A percentile compares a stretch with the other conserved stretches of the same genome.
phyloP scores from a whole-genome alignment of 2,888 invertebrate species.

The Acrobasis consociella region DNA sequence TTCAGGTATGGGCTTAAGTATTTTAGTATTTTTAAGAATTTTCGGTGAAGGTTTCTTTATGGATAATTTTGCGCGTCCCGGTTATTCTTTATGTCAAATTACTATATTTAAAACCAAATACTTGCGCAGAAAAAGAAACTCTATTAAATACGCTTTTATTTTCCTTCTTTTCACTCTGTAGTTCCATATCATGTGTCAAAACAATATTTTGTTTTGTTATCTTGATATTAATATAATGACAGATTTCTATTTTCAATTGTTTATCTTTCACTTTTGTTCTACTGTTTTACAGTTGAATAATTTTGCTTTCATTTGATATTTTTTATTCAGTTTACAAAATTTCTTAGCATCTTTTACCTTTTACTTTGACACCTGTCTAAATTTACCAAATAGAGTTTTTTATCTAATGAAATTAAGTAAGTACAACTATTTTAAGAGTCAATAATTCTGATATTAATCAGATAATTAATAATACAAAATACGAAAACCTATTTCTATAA shows the following conservation, averaged over 20 bases:
- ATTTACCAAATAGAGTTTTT: background rate
- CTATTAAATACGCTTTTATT: background rate
- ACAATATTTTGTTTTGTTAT: background rate
- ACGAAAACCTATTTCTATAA: too few species aligned
- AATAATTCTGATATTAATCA: too few species aligned
- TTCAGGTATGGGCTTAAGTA: too few species aligned
- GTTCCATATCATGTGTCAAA: constrained; percentile 22
- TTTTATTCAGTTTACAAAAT: background rate
- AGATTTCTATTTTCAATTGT: background rate
- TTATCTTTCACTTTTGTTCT: constrained; percentile 18
- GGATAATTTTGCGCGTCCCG: too few species aligned
- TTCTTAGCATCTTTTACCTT: background rate
- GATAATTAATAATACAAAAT: too few species aligned
- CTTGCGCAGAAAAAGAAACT: too few species aligned
- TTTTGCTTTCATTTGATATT: constrained; percentile 27
- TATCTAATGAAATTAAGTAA: too few species aligned
- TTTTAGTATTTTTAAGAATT: too few species aligned
- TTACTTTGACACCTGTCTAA: background rate
- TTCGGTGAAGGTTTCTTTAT: too few species aligned
- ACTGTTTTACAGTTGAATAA: constrained; percentile 27
- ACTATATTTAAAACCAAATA: too few species aligned
- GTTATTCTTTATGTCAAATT: too few species aligned
- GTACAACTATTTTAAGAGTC: too few species aligned
- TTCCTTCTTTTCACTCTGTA: background rate
- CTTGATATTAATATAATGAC: background rate